Evolutionary conservation across 1,140 invertebrate species (phyloP), one percentile per base, ranked within the genome.

Genomic region (Heliconius hewitsoni): DNA sequence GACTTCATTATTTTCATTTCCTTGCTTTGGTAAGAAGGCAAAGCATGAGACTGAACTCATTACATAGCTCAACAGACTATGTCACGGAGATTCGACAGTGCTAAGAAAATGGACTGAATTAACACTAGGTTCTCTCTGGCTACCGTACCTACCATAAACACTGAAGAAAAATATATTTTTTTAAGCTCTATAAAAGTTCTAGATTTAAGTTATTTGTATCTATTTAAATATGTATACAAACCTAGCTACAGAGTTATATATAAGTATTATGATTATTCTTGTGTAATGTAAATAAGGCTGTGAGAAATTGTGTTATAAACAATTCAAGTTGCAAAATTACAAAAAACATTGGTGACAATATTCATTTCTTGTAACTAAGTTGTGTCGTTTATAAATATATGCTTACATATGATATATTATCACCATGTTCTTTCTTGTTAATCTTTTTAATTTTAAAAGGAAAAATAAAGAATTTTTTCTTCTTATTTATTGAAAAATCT

Each of bases 311-410:
- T 66, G 9, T 13, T 30, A 4, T 30, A 30, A 66, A 66, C 60
- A 66, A 66, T 66, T 27, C 23, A 66, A 30, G 60, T 27, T 66
- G 30, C 60, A 66, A 66, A 66, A 66, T 66, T 66, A 11, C 60
- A 66, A 30, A 8, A 66, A 66, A 30, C 13, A 30, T 66, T 66
- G 23, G 23, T 4, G 13, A 30, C 60, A 66, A 66, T 30, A 66
- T 30, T 30, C 3, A 66, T 66, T 66, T 66, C 23, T 66, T 66
- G 60, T 66, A 11, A 66, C 13, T 27, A 11, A n/a, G 11, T 30
- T 27, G 23, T 16, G 13, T 3, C 23, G n/a, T 23, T 57, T 57
- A 8, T 57, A 23, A n/a, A 57, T 57, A n/a, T 23, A 57, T 57
- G n/a, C 9, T 57, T 9, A 8, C 8, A n/a, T 23, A 23, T 57